Evolutionary conservation across 2,888 invertebrate species (phyloP), one percentile per base, ranked within the genome.

Genomic region (Julus scanicus): DNA sequence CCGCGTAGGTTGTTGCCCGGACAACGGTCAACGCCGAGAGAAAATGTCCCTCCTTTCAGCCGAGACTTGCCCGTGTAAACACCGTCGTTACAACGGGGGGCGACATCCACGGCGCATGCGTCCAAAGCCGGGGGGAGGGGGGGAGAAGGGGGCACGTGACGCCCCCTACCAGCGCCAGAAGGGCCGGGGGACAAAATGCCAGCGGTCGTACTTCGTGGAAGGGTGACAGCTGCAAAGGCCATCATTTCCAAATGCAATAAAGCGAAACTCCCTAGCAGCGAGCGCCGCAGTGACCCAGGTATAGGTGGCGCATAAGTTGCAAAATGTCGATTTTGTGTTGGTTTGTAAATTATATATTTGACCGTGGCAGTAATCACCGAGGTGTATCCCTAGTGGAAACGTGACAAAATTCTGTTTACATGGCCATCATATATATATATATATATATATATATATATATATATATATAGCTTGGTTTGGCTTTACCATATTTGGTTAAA

Each of bases 171-270:
- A 13, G 29, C n/a, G n/a, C 17, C 6, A 63, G n/a, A n/a, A 63
- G 2, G n/a, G 63, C n/a, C n/a, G 63, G 63, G n/a, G 63, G 17
- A n/a, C n/a, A 20, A 63, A 63, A 63, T 63, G 63, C 63, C 63
- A 63, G 63, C 63, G n/a, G 63, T 63, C 20, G 63, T n/a, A n/a
- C 63, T 63, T 17, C 63, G 63, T 63, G 63, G 63, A 63, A 63
- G 63, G 63, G 63, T 63, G 63, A 63, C 63, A 63, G 63, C 63
- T 63, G 63, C 63, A 17, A 6, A n/a, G 63, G 63, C 63, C 63
- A n/a, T 63, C 63, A 63, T 63, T 63, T 63, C 63, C 63, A 63
- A 17, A 63, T 63, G 17, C 63, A 63, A 63, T 63, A 63, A 63
- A n/a, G 63, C 17, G 63, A 63, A 63, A n/a, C 17, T 63, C 63